Base-by-base conservation (phyloP, 1,140 invertebrate species). In the Maniola jurtina region DNA sequence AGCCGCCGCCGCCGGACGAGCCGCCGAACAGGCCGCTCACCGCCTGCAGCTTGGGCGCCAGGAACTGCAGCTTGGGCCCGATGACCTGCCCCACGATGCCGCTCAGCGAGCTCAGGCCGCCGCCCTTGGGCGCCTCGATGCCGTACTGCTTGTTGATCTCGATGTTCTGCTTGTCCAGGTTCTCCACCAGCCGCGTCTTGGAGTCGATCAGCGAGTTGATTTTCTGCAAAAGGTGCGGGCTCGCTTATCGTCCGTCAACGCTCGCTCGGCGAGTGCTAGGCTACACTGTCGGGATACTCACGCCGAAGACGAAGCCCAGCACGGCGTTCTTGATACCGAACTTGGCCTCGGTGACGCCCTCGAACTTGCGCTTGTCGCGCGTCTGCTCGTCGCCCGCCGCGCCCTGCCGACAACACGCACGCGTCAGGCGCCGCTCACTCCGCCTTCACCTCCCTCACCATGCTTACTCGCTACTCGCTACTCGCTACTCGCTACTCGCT, bases 251-350 rank as follows among this genome's bases (percentile, higher is more conserved):
- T 25, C 1, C 25, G 9, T 5, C 33, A 3, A n/a, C 33, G 0
- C 54, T 6, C 25, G 9, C 34, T 0, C 11, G 13, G 2, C 11
- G 5, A n/a, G n/a, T n/a, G n/a, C n/a, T n/a, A n/a, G n/a, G 6
- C 54, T 1, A 25, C 25, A 25, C 13, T 13, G 54, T 11, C 14
- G 6, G 14, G 66, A 6, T 90, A 94, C 93, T 95, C 93, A 96
- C 95, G 82, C 95, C 94, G 79, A 96, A 96, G 0, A 96, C 94
- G 84, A 95, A 95, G 80, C 94, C 95, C 71, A 96, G 90, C 58
- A 96, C 91, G 8, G 95, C 95, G 82, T 95, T 95, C 78, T 95
- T 94, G 68, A 94, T 92, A 72, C 94, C 95, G 69, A 94, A 93
- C 79, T 94, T 94, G 70, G 93, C 91, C 73, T 94, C 84, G 66